phyloP scores from a whole-genome alignment of 2,113 vertebrate genomes.

The Phalacrocorax brasilianus region DNA sequence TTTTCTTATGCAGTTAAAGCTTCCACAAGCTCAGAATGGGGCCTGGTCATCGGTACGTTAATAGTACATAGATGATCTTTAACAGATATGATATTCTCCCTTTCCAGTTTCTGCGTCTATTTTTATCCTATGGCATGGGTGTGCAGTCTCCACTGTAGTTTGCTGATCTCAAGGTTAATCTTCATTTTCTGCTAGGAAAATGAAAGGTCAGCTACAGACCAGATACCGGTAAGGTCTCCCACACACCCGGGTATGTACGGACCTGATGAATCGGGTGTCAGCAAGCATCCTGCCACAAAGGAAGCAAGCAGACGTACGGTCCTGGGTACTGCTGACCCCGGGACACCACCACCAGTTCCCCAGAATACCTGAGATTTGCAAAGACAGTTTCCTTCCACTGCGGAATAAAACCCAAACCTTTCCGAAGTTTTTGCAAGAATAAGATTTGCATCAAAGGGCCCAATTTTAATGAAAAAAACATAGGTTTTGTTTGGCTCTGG shows the following conservation, averaged over 20 bases:
- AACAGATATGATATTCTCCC: not conserved
- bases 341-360: not conserved
- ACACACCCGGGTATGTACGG: not conserved
- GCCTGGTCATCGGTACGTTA: not conserved
- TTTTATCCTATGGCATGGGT: not conserved
- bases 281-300: not conserved
- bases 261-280: not conserved
- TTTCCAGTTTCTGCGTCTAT: not conserved
- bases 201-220: not conserved
- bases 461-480: not conserved
- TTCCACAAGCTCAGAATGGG: not conserved
- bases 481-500: not conserved
- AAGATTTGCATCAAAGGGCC: fast-evolving
- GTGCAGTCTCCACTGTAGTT: not conserved
- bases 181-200: not conserved
- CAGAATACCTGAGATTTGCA: not conserved
- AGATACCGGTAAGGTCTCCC: not conserved
- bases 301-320: not conserved
- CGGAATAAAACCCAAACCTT: not conserved
- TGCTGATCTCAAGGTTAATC: not conserved
- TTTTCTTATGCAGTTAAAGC: not conserved
- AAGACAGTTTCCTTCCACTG: not conserved
- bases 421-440: not conserved
- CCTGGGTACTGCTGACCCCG: not conserved
- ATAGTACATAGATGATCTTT: not conserved